phyloP scores from a whole-genome alignment of 2,113 vertebrate species.

The Ochotona curzoniae region DNA sequence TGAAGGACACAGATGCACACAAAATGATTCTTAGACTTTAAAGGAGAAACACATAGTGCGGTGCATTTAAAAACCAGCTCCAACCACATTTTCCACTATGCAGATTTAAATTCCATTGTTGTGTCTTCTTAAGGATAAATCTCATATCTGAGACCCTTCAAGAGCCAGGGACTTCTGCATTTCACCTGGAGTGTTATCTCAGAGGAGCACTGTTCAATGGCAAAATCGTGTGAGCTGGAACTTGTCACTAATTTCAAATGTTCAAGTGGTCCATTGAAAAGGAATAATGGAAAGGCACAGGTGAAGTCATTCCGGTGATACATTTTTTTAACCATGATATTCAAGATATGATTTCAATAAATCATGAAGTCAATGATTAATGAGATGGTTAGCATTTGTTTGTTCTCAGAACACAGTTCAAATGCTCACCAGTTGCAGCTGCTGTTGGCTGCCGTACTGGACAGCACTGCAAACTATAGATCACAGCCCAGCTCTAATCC shows the following conservation, averaged over 20 bases:
- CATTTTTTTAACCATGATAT: slow-evolving; percentile 19
- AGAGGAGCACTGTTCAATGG: not conserved
- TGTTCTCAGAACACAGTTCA: slow-evolving; percentile 1
- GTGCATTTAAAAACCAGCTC: slow-evolving; percentile 28
- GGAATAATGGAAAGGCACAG: not conserved
- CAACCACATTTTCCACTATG: not conserved
- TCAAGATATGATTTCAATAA: slow-evolving; percentile 14
- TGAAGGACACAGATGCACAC: not conserved
- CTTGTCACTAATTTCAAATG: not conserved
- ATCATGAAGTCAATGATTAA: not conserved
- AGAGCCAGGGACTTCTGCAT: not conserved
- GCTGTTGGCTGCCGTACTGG: not conserved
- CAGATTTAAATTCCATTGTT: not conserved
- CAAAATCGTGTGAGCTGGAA: not conserved
- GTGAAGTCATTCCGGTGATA: slow-evolving; percentile 14
- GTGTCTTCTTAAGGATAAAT: not conserved
- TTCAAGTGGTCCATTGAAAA: not conserved
- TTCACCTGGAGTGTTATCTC: not conserved
- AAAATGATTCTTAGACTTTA: not conserved
- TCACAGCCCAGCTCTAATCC: not conserved
- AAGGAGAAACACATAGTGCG: not conserved
- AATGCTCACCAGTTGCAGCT: not conserved
- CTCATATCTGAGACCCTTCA: not conserved
- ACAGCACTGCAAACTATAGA: not conserved
- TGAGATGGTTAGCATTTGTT: not conserved